Evolutionary conservation across 2,797 vertebrate genomes (phyloP), one percentile per base, ranked within the genome.

Genomic region (Ambastaia sidthimunki): DNA sequence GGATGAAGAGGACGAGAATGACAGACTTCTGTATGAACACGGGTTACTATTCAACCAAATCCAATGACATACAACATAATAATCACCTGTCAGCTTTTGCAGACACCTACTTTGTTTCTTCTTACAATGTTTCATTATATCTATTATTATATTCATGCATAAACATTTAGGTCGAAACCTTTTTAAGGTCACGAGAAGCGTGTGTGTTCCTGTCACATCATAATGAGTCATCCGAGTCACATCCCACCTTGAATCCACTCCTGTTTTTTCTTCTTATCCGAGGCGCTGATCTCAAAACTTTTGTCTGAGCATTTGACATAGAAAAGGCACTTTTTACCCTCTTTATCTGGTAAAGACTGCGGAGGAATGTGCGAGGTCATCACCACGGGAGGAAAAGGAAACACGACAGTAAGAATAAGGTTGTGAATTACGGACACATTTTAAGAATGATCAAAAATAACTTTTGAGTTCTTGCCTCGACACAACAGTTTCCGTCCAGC

Each of bases 211-310:
- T 18, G 70, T 57, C 11, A 23, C 6, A 66, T 37, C 6, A 16
- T 12, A 82, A 25, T 69, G 65, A 77, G 7, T 71, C 55, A 57
- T 15, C 5, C 16, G 16, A 23, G 10, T 16, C 7, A 37, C 18
- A 65, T 55, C 89, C 92, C 88, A 98, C 98, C 96, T 91, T 98
- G 98, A 87, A 99, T 97, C 98, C 98, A 99, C 83, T 99, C 98
- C 87, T 98, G 98, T 80, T 95, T 98, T 92, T 97, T 99, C 93
- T 98, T 99, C 89, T 98, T 98, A 90, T 99, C 98, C 0, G 97
- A 98, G 2, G 94, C 97, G 60, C 95, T 98, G 89, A 99, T 98
- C 90, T 99, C 98, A 90, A 96, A 99, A 83, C 93, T 95, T 89
- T 98, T 99, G 19, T 95, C 94, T 3, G 93, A 91, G 60, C 96